These are phyloP conservation scores for Pseudoatta argentina DNA, from an alignment of 1,140 invertebrate species.

Conservation along the genomic window DNA sequence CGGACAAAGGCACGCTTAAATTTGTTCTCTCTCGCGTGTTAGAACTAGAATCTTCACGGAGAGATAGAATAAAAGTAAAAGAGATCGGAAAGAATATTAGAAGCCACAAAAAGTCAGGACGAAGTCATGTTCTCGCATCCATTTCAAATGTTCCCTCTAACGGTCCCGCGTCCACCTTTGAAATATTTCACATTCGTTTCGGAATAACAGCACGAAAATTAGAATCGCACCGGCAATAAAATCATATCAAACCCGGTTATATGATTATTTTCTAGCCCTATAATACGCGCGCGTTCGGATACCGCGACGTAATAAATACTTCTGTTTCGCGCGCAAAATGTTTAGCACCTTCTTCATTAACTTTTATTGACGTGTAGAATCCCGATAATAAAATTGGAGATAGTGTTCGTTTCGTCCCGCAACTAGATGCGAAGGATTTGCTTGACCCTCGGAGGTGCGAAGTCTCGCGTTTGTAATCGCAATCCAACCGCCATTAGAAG, in stretches of 20 bases:
- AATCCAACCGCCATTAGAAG: conserved; percentile 30
- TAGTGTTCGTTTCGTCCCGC: neutral
- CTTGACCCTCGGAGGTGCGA: conserved; percentile 33
- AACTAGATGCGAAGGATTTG: neutral
- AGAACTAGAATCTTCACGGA: neutral
- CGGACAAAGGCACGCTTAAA: conserved; percentile 3
- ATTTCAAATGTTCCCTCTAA: conserved; percentile 32
- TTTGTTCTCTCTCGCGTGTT: neutral
- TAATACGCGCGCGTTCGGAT: conserved; percentile 10
- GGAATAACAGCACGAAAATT: conserved; percentile 51
- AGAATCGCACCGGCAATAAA: conserved; percentile 47
- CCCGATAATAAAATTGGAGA: conserved; percentile 44
- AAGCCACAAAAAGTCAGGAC: neutral
- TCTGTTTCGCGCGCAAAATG: conserved; percentile 65
- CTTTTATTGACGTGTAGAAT: conserved; percentile 66
- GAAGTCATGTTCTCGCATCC: neutral
- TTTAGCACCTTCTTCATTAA: conserved; percentile 67
- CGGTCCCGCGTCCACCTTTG: conserved; percentile 15
- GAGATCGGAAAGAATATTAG: neutral
- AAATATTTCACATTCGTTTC: conserved; percentile 42
- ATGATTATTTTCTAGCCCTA: conserved; percentile 62
- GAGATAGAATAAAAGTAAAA: neutral
- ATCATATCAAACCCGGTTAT: conserved; percentile 20
- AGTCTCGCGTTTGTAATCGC: conserved; percentile 20
- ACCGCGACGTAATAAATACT: conserved; percentile 66